A percentile compares a stretch with the other conserved stretches of the same genome.
phyloP scores from a whole-genome alignment of 2,888 invertebrate species.

The Mimumesa dahlbomi region DNA sequence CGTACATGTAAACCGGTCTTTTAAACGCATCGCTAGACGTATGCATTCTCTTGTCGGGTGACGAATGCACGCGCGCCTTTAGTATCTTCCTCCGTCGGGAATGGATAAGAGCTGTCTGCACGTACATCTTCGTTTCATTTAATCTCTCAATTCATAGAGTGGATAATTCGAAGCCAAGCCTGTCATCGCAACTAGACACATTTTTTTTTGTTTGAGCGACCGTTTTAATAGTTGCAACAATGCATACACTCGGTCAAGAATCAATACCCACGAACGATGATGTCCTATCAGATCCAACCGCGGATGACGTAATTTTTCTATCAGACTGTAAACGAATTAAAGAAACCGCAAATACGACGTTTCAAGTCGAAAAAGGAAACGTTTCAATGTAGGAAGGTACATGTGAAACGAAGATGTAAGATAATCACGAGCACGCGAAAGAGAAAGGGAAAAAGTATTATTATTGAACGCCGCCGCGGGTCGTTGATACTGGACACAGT shows the following conservation, averaged over 20 bases:
- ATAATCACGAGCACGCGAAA: background rate
- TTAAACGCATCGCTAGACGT: conserved; percentile 7
- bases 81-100: background rate
- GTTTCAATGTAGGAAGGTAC: too few species aligned
- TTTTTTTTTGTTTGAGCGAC: too few species aligned
- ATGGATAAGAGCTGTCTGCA: conserved; percentile 2
- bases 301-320: too few species aligned
- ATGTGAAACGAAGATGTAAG: background rate
- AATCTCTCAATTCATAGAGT: background rate
- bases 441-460: background rate
- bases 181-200: background rate
- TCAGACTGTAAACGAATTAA: too few species aligned
- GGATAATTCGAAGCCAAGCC: background rate
- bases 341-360: too few species aligned
- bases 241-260: too few species aligned
- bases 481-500: conserved; percentile 37
- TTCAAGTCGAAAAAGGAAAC: too few species aligned
- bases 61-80: background rate
- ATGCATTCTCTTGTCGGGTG: background rate
- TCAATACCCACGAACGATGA: too few species aligned
- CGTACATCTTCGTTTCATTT: conserved; percentile 7
- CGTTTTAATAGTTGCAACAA: too few species aligned
- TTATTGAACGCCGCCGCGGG: conserved; percentile 14
- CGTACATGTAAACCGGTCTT: conserved; percentile 15
- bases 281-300: too few species aligned